Percentiles rank a stretch among this genome's conserved stretches.
These are phyloP conservation scores for Nymphalis polychloros DNA, from an alignment of 2,888 invertebrate species.

Conservation along the genomic window DNA sequence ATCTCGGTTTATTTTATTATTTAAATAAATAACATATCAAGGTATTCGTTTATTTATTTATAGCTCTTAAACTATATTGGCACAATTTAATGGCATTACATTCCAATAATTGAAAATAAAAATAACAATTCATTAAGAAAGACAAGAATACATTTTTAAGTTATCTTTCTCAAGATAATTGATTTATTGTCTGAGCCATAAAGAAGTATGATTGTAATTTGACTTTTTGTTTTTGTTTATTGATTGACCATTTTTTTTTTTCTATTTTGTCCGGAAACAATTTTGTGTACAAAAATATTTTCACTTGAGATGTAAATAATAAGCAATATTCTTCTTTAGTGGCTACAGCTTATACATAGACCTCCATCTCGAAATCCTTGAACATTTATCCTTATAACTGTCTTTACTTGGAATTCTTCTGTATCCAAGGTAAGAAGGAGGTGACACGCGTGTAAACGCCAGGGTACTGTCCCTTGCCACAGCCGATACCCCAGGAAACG, in stretches of 20 bases:
- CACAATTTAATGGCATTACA: conserved; percentile 49
- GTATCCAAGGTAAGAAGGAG: conserved; percentile 92
- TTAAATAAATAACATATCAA: conserved; percentile 31
- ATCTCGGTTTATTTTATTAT: not conserved
- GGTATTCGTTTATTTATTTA: conserved; percentile 31
- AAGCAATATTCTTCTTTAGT: conserved; percentile 1
- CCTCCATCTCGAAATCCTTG: conserved; percentile 20
- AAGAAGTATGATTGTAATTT: not conserved
- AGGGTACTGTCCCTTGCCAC: conserved; percentile 94
- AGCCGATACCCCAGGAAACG: conserved; percentile 95
- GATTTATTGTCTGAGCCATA: conserved; percentile 37
- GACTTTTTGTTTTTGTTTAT: no score
- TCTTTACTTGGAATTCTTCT: conserved; percentile 87
- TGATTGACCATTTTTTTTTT: no score
- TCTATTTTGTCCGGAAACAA: no score
- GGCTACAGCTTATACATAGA: conserved; percentile 1
- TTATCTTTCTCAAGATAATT: conserved; percentile 79
- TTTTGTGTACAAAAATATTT: no score
- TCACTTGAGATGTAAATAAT: not conserved
- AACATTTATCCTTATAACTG: not conserved
- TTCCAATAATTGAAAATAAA: conserved; percentile 23
- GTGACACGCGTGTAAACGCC: conserved; percentile 94
- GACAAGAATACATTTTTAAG: conserved; percentile 55
- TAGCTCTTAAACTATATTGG: conserved; percentile 45
- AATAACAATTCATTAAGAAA: conserved; percentile 73